phyloP scores from a whole-genome alignment of 1,140 invertebrate genomes.

The Cardiocondyla obscurior region DNA sequence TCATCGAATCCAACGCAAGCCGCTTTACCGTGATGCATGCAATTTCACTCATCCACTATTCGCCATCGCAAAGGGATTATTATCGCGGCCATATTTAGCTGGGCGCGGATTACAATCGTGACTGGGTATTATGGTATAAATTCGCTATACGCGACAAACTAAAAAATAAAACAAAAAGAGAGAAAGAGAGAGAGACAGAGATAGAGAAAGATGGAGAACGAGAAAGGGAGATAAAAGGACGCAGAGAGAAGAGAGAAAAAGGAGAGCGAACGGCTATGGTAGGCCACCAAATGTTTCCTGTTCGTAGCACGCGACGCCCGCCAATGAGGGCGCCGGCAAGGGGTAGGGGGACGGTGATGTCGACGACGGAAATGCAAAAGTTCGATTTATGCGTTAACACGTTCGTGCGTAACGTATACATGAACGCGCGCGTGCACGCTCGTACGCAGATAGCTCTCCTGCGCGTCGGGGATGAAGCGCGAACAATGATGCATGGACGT shows the following conservation, averaged over 20 bases:
- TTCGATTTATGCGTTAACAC: constrained; percentile 80
- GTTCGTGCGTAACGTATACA: constrained; percentile 34
- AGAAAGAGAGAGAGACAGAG: neutral
- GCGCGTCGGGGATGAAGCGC: constrained; percentile 64
- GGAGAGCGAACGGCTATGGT: constrained; percentile 14
- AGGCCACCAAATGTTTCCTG: constrained; percentile 68
- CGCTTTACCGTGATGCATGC: constrained; percentile 1
- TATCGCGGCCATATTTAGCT: constrained; percentile 43
- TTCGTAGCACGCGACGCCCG: constrained; percentile 59
- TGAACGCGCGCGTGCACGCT: neutral
- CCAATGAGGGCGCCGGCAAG: constrained; percentile 53
- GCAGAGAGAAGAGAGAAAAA: neutral
- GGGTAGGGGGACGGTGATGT: constrained; percentile 60
- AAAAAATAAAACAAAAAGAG: constrained; percentile 16
- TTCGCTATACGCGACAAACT: constrained; percentile 42
- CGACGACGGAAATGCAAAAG: constrained; percentile 81
- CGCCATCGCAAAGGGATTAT: constrained; percentile 35
- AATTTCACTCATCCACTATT: constrained; percentile 37
- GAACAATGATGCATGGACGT: constrained; percentile 68
- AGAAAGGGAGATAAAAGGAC: too few species aligned
- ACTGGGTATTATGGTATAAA: constrained; percentile 64
- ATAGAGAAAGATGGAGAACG: neutral
- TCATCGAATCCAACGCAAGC: constrained; percentile 16
- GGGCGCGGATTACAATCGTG: constrained; percentile 48
- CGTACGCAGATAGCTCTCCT: constrained; percentile 29